These are phyloP conservation scores for Sphinx pinastri DNA, from an alignment of 2,888 invertebrate genomes.

Conservation along the genomic window DNA sequence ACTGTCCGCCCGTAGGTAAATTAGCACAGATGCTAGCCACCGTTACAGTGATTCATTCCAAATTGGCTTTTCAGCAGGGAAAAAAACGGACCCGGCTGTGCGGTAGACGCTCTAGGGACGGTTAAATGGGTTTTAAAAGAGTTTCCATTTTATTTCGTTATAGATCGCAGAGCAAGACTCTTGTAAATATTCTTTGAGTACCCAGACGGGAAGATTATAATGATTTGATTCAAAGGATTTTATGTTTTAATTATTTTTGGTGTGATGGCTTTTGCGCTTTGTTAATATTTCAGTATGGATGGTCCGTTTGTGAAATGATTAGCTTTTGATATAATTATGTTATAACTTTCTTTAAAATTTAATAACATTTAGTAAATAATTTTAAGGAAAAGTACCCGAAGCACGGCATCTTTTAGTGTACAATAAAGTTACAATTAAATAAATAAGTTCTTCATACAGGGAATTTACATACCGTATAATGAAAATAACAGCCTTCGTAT, in stretches of 20 bases:
- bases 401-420: too few species aligned
- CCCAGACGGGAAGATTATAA: neutral
- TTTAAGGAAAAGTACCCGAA: too few species aligned
- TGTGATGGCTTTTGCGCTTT: neutral
- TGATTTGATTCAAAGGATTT: neutral
- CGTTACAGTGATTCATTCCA: constrained; percentile 83
- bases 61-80: constrained; percentile 82
- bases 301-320: neutral
- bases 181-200: constrained; percentile 9
- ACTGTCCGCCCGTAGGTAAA: constrained; percentile 84
- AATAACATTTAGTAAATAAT: too few species aligned
- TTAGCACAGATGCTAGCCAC: constrained; percentile 83
- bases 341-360: neutral
- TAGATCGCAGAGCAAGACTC: constrained; percentile 15
- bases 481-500: too few species aligned
- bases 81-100: constrained; percentile 69
- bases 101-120: constrained; percentile 73
- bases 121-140: constrained; percentile 78
- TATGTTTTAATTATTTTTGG: neutral
- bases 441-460: too few species aligned
- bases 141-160: constrained; percentile 56
- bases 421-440: too few species aligned
- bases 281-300: neutral
- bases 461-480: too few species aligned
- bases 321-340: neutral